These are phyloP conservation scores for Ischnura elegans DNA, from an alignment of 2,888 invertebrate species.

Conservation along the genomic window DNA sequence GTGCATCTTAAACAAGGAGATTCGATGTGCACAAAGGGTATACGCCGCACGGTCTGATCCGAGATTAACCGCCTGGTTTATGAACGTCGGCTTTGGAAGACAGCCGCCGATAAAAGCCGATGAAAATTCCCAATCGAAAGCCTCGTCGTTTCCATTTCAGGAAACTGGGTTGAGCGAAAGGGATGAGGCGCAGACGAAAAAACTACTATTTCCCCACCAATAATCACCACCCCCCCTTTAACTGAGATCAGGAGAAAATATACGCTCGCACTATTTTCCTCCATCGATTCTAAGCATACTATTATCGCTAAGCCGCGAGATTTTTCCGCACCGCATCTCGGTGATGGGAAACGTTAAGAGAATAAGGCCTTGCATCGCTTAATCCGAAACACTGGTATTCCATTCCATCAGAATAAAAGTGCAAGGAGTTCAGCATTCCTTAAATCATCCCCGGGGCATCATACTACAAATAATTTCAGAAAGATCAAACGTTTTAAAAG, in stretches of 20 bases:
- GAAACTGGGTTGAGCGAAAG: constrained; percentile 1
- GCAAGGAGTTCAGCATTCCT: too few species aligned
- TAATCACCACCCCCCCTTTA: neutral
- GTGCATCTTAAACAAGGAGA: neutral
- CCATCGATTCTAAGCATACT: too few species aligned
- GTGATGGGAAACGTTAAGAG: too few species aligned
- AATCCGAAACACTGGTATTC: too few species aligned
- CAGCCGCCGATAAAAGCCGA: neutral
- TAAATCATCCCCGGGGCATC: too few species aligned
- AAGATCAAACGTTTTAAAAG: too few species aligned
- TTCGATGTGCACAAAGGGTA: neutral
- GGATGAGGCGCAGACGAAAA: neutral
- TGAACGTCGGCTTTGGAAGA: neutral
- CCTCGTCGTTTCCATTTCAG: constrained; percentile 1
- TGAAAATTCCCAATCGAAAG: constrained; percentile 8
- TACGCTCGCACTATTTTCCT: too few species aligned
- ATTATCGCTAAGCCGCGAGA: too few species aligned
- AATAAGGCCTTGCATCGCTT: too few species aligned
- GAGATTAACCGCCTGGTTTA: neutral
- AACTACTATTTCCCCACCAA: neutral
- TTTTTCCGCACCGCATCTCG: too few species aligned
- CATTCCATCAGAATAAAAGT: too few species aligned
- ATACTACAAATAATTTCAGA: too few species aligned
- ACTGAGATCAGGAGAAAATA: neutral
- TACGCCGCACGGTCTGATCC: neutral